Base-by-base conservation (phyloP, 2,113 vertebrate genomes). In the Pimephales promelas region DNA sequence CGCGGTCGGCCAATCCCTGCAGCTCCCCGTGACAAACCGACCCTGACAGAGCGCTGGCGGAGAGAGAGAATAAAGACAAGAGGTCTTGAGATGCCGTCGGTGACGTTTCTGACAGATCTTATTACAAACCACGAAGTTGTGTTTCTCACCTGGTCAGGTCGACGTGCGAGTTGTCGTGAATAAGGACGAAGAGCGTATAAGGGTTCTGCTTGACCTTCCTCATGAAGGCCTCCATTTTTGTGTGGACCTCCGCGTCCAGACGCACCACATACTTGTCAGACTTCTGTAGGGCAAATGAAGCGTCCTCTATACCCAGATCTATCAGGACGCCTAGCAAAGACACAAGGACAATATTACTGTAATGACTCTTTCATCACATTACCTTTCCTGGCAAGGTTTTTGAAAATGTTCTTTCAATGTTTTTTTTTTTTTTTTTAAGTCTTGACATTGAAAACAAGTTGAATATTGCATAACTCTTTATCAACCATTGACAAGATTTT, bases 141-240 rank as follows among this genome's bases (percentile, higher is more conserved):
- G 10, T 45, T 0, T 6, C 82, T 90, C 94, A 99, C 98, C 98
- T 99, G 43, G 97, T 98, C 85, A 98, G 93, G 92, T 99, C 97
- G 13, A 98, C 94, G 0, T 99, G 97, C 0, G 97, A 96, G 90
- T 98, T 96, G 92, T 99, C 98, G 59, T 99, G 98, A 79, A 99
- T 97, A 73, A 99, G 96, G 89, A 99, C 97, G 89, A 98, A 99
- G 82, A 99, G 93, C 0, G 98, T 99, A 87, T 97, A 98, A 0
- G 97, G 98, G 88, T 99, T 99, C 92, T 97, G 97, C 79, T 97
- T 98, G 86, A 99, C 97, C 81, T 95, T 95, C 87, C 91, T 95
- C 97, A 99, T 96, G 91, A 99, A 99, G 80, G 94, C 94, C 83
- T 99, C 98, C 93, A 99, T 97, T 91, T 96, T 99, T 76, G 89